These are phyloP conservation scores for Drosophila bocqueti DNA, from an alignment of 1,140 invertebrate genomes.

Conservation along the genomic window DNA sequence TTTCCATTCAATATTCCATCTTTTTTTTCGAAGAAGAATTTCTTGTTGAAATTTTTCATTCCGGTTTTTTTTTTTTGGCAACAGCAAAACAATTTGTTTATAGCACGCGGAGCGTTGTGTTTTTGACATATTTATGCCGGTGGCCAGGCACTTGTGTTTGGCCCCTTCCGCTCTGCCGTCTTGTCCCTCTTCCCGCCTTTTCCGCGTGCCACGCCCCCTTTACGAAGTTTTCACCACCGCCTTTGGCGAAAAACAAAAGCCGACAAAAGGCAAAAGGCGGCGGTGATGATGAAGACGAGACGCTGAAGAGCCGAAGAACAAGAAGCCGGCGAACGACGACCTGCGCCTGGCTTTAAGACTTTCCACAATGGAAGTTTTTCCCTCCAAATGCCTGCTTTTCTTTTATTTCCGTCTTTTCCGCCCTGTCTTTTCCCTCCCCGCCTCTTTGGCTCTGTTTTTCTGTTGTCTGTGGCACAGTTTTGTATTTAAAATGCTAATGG, in stretches of 20 bases:
- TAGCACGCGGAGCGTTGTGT: constrained; percentile 64
- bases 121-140: constrained; percentile 83
- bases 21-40: constrained; percentile 54
- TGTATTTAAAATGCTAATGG: constrained; percentile 31
- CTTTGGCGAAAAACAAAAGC: constrained; percentile 54
- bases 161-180: constrained; percentile 7
- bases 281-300: constrained; percentile 34
- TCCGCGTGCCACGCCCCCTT: neutral
- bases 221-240: constrained; percentile 37
- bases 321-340: constrained; percentile 29
- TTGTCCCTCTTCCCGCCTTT: neutral
- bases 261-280: constrained; percentile 48
- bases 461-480: constrained; percentile 78
- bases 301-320: constrained; percentile 35
- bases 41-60: constrained; percentile 28
- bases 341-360: constrained; percentile 57
- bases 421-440: constrained; percentile 6
- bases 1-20: constrained; percentile 59
- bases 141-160: constrained; percentile 60
- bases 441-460: constrained; percentile 22
- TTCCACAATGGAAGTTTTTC: constrained; percentile 38
- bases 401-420: constrained; percentile 30
- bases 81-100: constrained; percentile 83
- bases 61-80: constrained; percentile 42
- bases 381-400: constrained; percentile 20